Evolutionary conservation across 2,888 invertebrate species (phyloP).

Genomic region (Athalia circularis): DNA sequence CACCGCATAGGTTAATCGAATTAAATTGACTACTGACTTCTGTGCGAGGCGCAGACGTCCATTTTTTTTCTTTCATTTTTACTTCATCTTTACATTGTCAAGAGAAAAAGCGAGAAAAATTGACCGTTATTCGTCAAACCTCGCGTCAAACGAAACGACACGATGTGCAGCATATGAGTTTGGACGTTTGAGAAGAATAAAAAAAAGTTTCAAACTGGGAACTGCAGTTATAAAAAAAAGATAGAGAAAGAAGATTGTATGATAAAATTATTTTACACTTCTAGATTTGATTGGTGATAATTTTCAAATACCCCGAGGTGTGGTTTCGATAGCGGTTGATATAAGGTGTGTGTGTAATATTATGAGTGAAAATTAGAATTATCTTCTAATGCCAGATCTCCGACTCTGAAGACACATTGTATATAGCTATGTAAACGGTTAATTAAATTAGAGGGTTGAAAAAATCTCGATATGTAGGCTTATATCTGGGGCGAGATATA

Average conservation of each 20-base stretch:
- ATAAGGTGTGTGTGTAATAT: neutral
- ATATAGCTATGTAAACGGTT: neutral
- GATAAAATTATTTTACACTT: neutral
- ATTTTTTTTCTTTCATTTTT: conserved; percentile 15
- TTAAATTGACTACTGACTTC: conserved; percentile 33
- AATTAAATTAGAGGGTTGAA: conserved; percentile 20
- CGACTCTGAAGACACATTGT: neutral
- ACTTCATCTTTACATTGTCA: neutral
- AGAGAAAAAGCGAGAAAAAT: neutral
- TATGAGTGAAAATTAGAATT: too few relatives aligned
- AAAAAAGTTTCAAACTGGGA: neutral
- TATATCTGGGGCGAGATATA: neutral
- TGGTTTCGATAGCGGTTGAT: neutral
- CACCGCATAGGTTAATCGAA: conserved; percentile 17
- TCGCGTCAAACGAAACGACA: too few relatives aligned
- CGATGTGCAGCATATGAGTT: too few relatives aligned
- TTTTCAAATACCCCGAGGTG: neutral
- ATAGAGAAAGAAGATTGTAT: neutral
- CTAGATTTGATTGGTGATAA: too few relatives aligned
- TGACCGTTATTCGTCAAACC: conserved; percentile 25
- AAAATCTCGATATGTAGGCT: neutral
- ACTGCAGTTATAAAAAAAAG: neutral
- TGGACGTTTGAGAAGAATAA: neutral
- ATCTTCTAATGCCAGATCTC: too few relatives aligned
- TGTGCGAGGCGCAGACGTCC: neutral